These are phyloP conservation scores for Podarcis muralis DNA, from an alignment of 2,113 vertebrate species.

Conservation along the genomic window DNA sequence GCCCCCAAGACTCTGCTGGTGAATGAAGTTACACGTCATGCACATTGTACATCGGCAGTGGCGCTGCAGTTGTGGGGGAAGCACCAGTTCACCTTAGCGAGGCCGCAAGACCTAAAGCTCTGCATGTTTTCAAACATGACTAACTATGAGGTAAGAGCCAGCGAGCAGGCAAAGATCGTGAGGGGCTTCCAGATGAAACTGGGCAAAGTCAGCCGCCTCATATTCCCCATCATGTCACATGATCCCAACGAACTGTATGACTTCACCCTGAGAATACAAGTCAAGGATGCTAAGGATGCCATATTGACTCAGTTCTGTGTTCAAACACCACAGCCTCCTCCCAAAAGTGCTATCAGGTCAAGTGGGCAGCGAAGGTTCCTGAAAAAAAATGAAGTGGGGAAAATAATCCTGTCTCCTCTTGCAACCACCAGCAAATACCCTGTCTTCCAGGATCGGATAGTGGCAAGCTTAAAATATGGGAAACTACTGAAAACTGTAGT, in stretches of 20 bases:
- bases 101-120: constrained; percentile 89
- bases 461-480: constrained; percentile 89
- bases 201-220: constrained; percentile 90
- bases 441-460: constrained; percentile 87
- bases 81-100: constrained; percentile 88
- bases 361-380: constrained; percentile 88
- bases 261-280: constrained; percentile 90
- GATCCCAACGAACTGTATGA: constrained; percentile 84
- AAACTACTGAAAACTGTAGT: constrained; percentile 94
- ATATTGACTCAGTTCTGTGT: constrained; percentile 94
- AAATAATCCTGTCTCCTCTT: constrained; percentile 90
- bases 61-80: constrained; percentile 95
- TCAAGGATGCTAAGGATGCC: constrained; percentile 87
- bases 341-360: constrained; percentile 83
- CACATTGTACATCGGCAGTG: constrained; percentile 79
- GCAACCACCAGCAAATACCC: constrained; percentile 88
- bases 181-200: constrained; percentile 94
- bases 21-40: constrained; percentile 85
- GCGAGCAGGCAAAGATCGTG: constrained; percentile 84
- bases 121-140: constrained; percentile 94
- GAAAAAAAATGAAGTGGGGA: constrained; percentile 95
- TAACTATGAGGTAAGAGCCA: constrained; percentile 87
- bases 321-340: constrained; percentile 89
- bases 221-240: constrained; percentile 86
- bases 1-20: constrained; percentile 92